These are phyloP conservation scores for Pteromalus puparum DNA, from an alignment of 1,140 invertebrate species.

Conservation along the genomic window DNA sequence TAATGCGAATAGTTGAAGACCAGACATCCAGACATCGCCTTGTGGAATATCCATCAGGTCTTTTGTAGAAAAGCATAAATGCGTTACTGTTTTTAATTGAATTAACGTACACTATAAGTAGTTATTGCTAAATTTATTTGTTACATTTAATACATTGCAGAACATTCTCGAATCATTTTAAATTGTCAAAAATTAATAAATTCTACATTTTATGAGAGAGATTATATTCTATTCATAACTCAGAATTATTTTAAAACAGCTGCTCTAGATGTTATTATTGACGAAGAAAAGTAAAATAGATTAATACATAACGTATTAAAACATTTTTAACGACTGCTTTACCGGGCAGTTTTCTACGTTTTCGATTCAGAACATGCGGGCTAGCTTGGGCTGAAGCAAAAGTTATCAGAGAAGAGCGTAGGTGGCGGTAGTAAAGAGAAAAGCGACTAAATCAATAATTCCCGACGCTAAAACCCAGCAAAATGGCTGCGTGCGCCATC, in stretches of 20 bases:
- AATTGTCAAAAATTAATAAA: no score
- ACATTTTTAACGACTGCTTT: not conserved
- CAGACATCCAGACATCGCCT: no score
- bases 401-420: conserved; percentile 56
- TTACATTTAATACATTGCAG: no score
- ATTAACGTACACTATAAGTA: no score
- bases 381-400: not conserved
- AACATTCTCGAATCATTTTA: no score
- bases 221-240: not conserved
- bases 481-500: conserved; percentile 70
- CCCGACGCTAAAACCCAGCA: conserved; percentile 37
- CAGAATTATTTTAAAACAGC: no score
- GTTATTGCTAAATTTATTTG: no score
- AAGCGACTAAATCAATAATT: conserved; percentile 65
- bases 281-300: not conserved
- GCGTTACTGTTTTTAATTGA: no score
- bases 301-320: not conserved
- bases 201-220: no score
- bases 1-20: no score
- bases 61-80: no score
- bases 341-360: conserved; percentile 51
- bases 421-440: conserved; percentile 63
- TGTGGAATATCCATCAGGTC: no score
- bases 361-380: conserved; percentile 49
- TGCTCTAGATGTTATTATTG: not conserved